Conservation (phyloP, 1,140 invertebrate species). For the Apis dorsata region DNA sequence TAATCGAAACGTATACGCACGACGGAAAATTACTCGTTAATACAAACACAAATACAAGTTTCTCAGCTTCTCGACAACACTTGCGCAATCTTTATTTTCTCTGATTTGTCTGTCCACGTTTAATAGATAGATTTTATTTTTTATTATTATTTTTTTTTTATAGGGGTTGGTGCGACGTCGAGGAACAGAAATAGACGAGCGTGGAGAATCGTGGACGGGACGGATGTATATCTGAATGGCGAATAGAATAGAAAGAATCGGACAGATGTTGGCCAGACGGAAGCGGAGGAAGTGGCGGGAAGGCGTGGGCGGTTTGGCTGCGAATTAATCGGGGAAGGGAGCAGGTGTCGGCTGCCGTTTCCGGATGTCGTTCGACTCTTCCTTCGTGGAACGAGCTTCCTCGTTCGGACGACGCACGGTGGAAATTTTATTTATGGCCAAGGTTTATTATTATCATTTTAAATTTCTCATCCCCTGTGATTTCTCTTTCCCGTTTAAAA, state of each 20-base stretch:
- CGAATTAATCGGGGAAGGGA: constrained; percentile 27
- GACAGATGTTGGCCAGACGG: constrained; percentile 31
- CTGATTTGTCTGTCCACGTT: no score
- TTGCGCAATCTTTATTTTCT: background rate
- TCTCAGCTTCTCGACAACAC: no score
- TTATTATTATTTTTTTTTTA: background rate
- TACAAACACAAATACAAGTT: no score
- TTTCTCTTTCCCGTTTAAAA: no score
- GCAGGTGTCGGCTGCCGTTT: constrained; percentile 27
- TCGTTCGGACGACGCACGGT: background rate
- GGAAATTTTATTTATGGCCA: no score
- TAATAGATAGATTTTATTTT: no score
- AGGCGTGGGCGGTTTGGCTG: constrained; percentile 25
- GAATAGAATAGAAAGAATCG: background rate
- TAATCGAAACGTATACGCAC: no score
- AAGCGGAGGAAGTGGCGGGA: constrained; percentile 26
- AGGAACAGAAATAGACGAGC: background rate
- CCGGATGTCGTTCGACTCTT: constrained; percentile 35
- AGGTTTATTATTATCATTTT: no score
- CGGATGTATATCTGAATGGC: background rate
- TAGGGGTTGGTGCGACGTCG: constrained; percentile 11
- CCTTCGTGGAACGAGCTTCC: background rate
- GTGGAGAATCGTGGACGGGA: no score
- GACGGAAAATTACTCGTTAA: no score
- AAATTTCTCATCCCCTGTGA: no score